Conservation (phyloP, 92 coral and sea anemone species). For the Paragorgia papillata region DNA sequence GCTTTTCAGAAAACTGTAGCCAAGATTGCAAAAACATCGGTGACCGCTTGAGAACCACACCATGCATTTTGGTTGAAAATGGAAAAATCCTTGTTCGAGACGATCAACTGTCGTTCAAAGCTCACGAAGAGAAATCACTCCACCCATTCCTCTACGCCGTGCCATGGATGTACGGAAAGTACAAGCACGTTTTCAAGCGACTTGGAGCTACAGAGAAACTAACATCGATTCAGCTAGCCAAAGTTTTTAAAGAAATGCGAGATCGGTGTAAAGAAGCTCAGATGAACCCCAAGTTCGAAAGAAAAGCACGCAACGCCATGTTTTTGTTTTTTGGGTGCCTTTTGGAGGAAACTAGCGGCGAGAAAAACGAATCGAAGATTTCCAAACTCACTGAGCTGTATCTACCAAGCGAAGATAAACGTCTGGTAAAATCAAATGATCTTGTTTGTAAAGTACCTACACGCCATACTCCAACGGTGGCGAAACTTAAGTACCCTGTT, state of each 20-base stretch:
- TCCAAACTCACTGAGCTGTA: slow-evolving; percentile 63
- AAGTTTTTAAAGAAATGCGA: slow-evolving; percentile 55
- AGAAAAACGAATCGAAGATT: slow-evolving; percentile 41
- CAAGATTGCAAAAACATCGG: slow-evolving; percentile 48
- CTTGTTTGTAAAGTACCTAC: slow-evolving; percentile 82
- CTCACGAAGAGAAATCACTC: slow-evolving; percentile 46
- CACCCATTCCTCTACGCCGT: slow-evolving; percentile 64
- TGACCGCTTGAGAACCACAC: slow-evolving; percentile 29
- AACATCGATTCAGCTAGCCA: slow-evolving; percentile 59
- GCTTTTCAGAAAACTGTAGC: slow-evolving; percentile 12
- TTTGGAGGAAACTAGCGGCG: too few species aligned
- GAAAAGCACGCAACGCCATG: too few species aligned
- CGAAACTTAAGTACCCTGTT: slow-evolving; percentile 76
- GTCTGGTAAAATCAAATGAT: slow-evolving; percentile 73
- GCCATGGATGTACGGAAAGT: slow-evolving; percentile 54
- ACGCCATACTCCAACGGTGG: slow-evolving; percentile 80
- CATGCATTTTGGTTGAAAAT: slow-evolving; percentile 18
- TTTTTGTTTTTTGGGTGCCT: too few species aligned
- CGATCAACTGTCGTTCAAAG: slow-evolving; percentile 57
- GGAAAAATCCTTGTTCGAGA: slow-evolving; percentile 20
- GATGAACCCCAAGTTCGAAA: slow-evolving; percentile 16
- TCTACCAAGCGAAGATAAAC: slow-evolving; percentile 83
- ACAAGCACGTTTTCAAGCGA: slow-evolving; percentile 39
- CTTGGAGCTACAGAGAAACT: slow-evolving; percentile 60
- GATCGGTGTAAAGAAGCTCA: slow-evolving; percentile 36